A percentile compares a stretch with the other conserved stretches of the same genome.
Conservation (phyloP, 2,113 vertebrate species). For the Tylochromis polylepis region DNA sequence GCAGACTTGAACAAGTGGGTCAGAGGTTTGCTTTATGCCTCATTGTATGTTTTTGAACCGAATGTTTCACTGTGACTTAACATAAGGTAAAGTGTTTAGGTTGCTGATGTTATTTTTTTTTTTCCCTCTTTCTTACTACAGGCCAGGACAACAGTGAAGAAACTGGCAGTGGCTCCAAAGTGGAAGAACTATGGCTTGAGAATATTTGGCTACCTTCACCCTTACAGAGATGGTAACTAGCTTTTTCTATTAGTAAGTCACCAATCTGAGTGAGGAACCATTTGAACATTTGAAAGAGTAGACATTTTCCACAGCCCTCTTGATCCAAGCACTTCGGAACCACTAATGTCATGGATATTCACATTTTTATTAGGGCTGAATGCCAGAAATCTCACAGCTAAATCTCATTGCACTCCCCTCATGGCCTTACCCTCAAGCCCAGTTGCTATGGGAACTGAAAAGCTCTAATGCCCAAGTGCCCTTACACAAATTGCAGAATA, state of each 20-base stretch:
- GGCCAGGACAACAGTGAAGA: slow-evolving; percentile 89
- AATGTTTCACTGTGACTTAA: neutral
- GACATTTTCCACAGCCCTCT: slow-evolving; percentile 19
- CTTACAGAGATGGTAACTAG: slow-evolving; percentile 89
- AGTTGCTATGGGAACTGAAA: slow-evolving; percentile 55
- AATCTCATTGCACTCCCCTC: slow-evolving; percentile 18
- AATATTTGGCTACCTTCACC: slow-evolving; percentile 95
- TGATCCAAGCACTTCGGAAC: slow-evolving; percentile 17
- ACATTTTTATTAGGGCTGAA: slow-evolving; percentile 33
- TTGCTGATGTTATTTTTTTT: neutral
- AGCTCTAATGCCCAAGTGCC: slow-evolving; percentile 16
- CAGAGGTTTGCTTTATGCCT: neutral
- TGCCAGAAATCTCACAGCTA: slow-evolving; percentile 13
- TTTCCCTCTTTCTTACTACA: slow-evolving; percentile 36
- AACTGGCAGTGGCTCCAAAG: slow-evolving; percentile 93
- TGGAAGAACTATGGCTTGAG: slow-evolving; percentile 98
- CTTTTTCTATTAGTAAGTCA: slow-evolving; percentile 5
- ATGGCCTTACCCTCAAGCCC: neutral
- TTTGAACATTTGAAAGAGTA: slow-evolving; percentile 6
- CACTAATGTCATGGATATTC: slow-evolving; percentile 35
- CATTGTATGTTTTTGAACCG: neutral
- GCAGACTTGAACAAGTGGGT: neutral
- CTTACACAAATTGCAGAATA: slow-evolving; percentile 34
- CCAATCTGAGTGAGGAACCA: neutral
- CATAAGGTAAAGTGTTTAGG: neutral